Evolutionary conservation across 2,797 vertebrate genomes (phyloP), one percentile per base, ranked within the genome.

Genomic region (Iguana delicatissima): DNA sequence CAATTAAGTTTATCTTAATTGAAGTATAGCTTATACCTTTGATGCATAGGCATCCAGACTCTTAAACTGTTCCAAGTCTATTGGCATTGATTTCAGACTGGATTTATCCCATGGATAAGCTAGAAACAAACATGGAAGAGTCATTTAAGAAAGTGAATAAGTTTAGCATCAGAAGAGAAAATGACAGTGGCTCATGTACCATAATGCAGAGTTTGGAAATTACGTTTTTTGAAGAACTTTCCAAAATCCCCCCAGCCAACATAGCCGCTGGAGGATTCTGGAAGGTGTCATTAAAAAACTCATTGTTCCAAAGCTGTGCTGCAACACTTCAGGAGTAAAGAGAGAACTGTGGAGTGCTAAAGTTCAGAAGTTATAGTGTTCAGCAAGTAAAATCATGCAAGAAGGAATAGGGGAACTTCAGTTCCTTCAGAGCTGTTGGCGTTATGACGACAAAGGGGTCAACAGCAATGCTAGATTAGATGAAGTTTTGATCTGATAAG

Each of bases 71-170:
- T 88, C 92, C 93, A 98, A 93, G 90, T 98, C 97, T 80, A 98
- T 89, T 26, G 96, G 50, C 94, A 98, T 93, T 92, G 98, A 98
- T 93, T 98, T 98, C 92, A 98, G 94, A 90, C 94, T 97, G 93
- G 96, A 97, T 85, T 95, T 96, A 91, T 98, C 97, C 98, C 98
- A 98, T 8, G 98, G 98, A 89, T 97, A 98, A 29, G 64, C 98
- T 98, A 92, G 80, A 92, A 94, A 96, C 80, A 96, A 93, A 94
- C 0, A 0, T 90, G 57, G 50, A 84, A 87, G 9, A 83, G 90
- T 88, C 92, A 89, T 88, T 92, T 85, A 32, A 76, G 6, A 6
- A 84, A 42, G 90, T 74, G 72, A 86, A 59, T 20, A 46, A 52
- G 4, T 57, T 38, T n/a, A 38, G 46, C 10, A 67, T 18, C 35